Evolutionary conservation across 2,888 invertebrate species (phyloP), one percentile per base, ranked within the genome.

Genomic region (Omphaloscelis lunosa): DNA sequence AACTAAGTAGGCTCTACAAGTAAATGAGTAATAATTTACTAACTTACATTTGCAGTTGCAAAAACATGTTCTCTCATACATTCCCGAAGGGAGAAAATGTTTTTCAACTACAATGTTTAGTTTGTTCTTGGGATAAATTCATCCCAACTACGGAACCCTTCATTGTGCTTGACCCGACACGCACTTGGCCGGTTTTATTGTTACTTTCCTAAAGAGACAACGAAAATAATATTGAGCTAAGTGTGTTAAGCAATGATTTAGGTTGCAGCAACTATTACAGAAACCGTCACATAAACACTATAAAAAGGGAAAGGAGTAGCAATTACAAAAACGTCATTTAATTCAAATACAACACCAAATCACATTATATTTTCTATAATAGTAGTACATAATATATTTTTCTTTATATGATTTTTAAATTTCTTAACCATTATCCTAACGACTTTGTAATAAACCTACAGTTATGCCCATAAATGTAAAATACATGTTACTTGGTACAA

Each of bases 261-360:
- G 34, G 17, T 67, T 41, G 15, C 20, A 56, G 17, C 0, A 59
- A 70, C 1, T 15, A 11, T 39, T 17, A 34, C 41, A 61, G 23
- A 79, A 70, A 81, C 39, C 29, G 71, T 86, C 48, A 75, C 82
- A 80, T 41, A 85, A 80, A 84, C 83, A 80, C 79, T 86, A 76
- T 76, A 79, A 79, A 73, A 91, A 94, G 95, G 96, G 95, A 95
- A 95, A 96, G 96, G 96, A 94, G 91, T 89, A 89, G 86, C 88
- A 93, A 95, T 95, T 96, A 96, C 91, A 96, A 96, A 92, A 96
- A 96, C 95, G 88, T 95, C 93, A 88, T 96, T 96, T 96, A 96
- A 96, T 96, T 96, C 96, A 95, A 95, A 95, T 96, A 96, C 96
- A 96, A 96, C 96, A 96, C 93, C 96, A 95, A 96, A 96, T 96